Evolutionary conservation across 2,113 vertebrate species (phyloP).

Genomic region (Promerops cafer): DNA sequence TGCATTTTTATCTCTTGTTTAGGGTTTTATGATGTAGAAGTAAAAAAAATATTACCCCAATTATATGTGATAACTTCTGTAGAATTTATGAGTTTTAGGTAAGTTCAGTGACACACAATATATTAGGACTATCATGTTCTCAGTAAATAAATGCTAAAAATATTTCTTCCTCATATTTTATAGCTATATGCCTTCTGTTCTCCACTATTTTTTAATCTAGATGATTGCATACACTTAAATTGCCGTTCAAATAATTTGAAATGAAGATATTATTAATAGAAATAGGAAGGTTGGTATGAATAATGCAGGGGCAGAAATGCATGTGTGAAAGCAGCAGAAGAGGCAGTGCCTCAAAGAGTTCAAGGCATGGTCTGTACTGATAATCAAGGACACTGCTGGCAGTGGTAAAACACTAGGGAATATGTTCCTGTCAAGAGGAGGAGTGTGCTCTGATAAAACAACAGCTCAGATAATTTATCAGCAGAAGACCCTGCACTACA

Average conservation of each 20-base stretch:
- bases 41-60: neutral
- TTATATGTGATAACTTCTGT: neutral
- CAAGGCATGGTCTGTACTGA: neutral
- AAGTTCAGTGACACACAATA: neutral
- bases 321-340: neutral
- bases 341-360: neutral
- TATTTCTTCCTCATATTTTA: constrained; percentile 40
- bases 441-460: neutral
- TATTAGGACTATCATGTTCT: neutral
- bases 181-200: neutral
- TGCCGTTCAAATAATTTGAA: neutral
- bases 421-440: neutral
- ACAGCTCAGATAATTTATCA: neutral
- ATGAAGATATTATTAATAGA: neutral
- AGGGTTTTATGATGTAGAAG: neutral
- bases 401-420: neutral
- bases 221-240: neutral
- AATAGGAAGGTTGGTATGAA: neutral
- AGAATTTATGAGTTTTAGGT: neutral
- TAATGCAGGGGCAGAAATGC: neutral
- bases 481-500: neutral
- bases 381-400: neutral
- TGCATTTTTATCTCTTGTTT: constrained; percentile 14
- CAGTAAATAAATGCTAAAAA: neutral
- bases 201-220: neutral